Percentiles rank a stretch among this genome's conserved stretches.
phyloP scores from a whole-genome alignment of 1,140 invertebrate genomes.

The Drosophila kanapiae region DNA sequence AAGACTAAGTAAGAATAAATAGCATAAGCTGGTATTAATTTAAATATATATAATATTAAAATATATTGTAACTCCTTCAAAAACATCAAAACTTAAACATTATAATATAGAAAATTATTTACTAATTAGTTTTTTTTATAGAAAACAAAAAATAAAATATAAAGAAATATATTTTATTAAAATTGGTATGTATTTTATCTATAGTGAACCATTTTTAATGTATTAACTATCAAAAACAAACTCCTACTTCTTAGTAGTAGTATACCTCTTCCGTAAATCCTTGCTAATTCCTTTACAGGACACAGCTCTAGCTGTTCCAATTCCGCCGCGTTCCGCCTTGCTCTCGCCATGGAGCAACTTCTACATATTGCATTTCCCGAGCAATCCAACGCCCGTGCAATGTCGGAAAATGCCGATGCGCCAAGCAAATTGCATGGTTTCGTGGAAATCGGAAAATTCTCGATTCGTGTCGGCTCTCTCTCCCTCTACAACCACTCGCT shows the following conservation, averaged over 20 bases:
- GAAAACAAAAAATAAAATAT: too few species aligned
- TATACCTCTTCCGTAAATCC: background rate
- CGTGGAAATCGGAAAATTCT: conserved; percentile 49
- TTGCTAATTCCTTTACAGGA: conserved; percentile 26
- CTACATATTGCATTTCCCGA: conserved; percentile 54
- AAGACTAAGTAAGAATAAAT: too few species aligned
- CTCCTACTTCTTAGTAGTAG: background rate
- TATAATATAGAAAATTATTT: too few species aligned
- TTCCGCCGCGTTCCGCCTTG: conserved; percentile 24
- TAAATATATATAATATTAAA: too few species aligned
- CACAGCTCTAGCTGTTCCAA: conserved; percentile 18
- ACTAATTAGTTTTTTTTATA: too few species aligned
- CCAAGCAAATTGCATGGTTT: conserved; percentile 73
- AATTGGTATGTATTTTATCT: too few species aligned
- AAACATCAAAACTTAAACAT: too few species aligned
- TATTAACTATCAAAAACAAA: too few species aligned
- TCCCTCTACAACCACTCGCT: conserved; percentile 35
- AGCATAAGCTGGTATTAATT: too few species aligned
- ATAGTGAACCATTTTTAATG: too few species aligned
- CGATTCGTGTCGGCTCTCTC: conserved; percentile 31
- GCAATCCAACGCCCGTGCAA: conserved; percentile 64
- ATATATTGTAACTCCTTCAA: too few species aligned
- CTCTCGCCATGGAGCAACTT: conserved; percentile 6
- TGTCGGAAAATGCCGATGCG: conserved; percentile 72
- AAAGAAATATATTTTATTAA: too few species aligned